A percentile compares a stretch with the other conserved stretches of the same genome.
phyloP scores from a whole-genome alignment of 92 coral and sea anemone species.

The Siderastrea radians region DNA sequence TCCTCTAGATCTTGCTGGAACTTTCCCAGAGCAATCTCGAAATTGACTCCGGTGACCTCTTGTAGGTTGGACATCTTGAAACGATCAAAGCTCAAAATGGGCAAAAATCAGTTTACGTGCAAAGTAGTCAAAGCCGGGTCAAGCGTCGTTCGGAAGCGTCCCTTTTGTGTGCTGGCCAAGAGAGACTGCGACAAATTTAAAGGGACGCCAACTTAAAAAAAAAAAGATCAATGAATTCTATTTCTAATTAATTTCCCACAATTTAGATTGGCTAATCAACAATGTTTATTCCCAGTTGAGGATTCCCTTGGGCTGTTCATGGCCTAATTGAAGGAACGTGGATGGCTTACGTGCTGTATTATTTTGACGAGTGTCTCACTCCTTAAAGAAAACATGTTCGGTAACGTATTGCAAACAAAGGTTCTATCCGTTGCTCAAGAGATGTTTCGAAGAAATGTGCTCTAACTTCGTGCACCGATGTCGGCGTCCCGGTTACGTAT shows the following conservation, averaged over 20 bases:
- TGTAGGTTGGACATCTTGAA: not conserved
- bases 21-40: conserved; percentile 11
- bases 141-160: not conserved
- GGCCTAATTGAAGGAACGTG: not conserved
- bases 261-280: conserved; percentile 4
- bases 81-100: not conserved
- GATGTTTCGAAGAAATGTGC: not conserved
- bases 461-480: not conserved
- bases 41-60: conserved; percentile 24
- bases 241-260: not conserved
- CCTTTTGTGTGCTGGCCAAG: not conserved
- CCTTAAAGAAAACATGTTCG: not conserved
- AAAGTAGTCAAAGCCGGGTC: not conserved
- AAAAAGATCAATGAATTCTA: conserved; percentile 12
- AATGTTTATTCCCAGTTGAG: not conserved
- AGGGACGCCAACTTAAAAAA: conserved; percentile 27
- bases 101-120: not conserved
- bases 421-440: not conserved
- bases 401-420: too few relatives aligned
- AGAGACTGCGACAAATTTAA: conserved; percentile 8
- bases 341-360: too few relatives aligned
- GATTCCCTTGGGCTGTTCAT: not conserved
- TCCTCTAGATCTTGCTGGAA: conserved; percentile 14
- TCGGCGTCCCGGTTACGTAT: conserved; percentile 2
- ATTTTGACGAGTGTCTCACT: not conserved